Conservation (phyloP, 2,888 invertebrate genomes). For the Andrena chrysosceles region DNA sequence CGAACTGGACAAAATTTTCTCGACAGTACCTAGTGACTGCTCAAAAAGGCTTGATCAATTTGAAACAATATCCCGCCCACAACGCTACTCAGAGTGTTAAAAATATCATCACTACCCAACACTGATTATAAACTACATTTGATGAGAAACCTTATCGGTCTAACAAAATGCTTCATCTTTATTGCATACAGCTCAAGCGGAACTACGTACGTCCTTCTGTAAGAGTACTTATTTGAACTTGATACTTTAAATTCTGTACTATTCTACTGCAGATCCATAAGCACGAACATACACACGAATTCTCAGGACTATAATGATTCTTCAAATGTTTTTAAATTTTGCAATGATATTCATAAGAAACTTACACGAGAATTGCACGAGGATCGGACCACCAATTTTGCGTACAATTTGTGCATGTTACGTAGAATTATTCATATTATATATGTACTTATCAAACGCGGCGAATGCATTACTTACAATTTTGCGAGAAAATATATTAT, state of each 20-base stretch:
- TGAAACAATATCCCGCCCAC: no score
- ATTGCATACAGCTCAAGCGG: constrained; percentile 66
- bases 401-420: no score
- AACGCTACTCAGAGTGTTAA: background rate
- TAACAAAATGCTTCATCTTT: constrained; percentile 64
- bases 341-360: background rate
- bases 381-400: no score
- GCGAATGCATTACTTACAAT: no score
- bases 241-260: constrained; percentile 30
- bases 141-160: constrained; percentile 50
- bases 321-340: background rate
- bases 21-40: no score
- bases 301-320: background rate
- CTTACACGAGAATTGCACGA: background rate
- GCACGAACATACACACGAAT: constrained; percentile 59
- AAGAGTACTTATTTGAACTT: constrained; percentile 28
- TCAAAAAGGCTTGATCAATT: no score
- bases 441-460: no score
- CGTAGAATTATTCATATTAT: no score
- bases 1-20: no score
- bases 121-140: constrained; percentile 56
- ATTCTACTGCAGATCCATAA: constrained; percentile 48
- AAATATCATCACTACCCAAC: constrained; percentile 56
- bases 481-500: no score
- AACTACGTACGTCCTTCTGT: constrained; percentile 41